Evolutionary conservation across 92 coral and sea anemone genomes (phyloP).

Genomic region (Metridium senile): DNA sequence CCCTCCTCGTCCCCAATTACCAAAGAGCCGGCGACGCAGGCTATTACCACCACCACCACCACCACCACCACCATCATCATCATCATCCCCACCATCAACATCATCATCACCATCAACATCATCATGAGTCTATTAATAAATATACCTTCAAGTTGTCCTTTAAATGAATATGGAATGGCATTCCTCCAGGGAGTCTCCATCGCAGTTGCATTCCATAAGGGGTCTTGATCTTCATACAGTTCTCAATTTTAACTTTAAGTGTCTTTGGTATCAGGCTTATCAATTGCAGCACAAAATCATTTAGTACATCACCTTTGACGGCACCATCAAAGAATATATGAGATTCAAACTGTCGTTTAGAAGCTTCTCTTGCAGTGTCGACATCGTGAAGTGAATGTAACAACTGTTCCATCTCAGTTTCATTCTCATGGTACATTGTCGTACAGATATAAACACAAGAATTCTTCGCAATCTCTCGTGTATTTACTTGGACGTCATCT

Average conservation of each 20-base stretch:
- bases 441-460: conserved; percentile 93
- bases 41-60: background rate
- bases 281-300: conserved; percentile 86
- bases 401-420: conserved; percentile 95
- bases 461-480: conserved; percentile 62
- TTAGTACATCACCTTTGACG: conserved; percentile 86
- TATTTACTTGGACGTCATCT: conserved; percentile 78
- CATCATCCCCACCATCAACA: background rate
- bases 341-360: conserved; percentile 86
- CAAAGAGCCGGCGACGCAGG: no score
- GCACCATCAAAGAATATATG: conserved; percentile 98
- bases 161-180: conserved; percentile 88
- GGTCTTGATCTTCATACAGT: conserved; percentile 74
- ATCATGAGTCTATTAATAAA: background rate
- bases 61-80: background rate
- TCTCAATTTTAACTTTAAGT: conserved; percentile 60
- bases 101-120: conserved; percentile 1
- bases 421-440: conserved; percentile 96
- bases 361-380: conserved; percentile 74
- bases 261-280: conserved; percentile 81
- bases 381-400: conserved; percentile 84
- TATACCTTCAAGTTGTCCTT: conserved; percentile 87
- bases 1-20: no score
- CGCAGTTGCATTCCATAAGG: conserved; percentile 96
- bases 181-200: conserved; percentile 95